A percentile compares a stretch with the other conserved stretches of the same genome.
phyloP scores from a whole-genome alignment of 2,797 vertebrate genomes.

The Arctocebus calabarensis region DNA sequence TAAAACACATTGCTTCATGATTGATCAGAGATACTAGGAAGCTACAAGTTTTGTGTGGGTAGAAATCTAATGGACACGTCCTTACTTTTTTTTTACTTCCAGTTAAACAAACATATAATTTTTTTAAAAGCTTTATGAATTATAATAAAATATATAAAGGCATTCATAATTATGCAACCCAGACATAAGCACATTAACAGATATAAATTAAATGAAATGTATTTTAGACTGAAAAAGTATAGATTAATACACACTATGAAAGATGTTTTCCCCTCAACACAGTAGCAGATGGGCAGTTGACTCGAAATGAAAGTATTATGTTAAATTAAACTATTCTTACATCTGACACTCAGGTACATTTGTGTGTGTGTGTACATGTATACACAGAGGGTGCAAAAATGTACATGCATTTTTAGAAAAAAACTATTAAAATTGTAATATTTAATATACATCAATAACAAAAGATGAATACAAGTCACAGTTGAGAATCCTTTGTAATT shows the following conservation, averaged over 20 bases:
- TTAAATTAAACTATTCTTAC: neutral
- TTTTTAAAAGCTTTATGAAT: neutral
- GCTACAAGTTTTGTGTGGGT: neutral
- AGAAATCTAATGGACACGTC: neutral
- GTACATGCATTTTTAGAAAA: too few species aligned
- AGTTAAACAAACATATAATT: neutral
- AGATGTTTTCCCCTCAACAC: neutral
- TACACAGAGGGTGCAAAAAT: too few species aligned
- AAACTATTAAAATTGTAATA: too few species aligned
- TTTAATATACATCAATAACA: too few species aligned
- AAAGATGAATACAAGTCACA: too few species aligned
- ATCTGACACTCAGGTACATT: neutral
- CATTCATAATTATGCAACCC: neutral
- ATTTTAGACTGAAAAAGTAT: conserved; percentile 26
- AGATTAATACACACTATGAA: neutral
- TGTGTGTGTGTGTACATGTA: neutral
- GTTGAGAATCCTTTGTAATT: too few species aligned
- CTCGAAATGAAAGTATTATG: conserved; percentile 14
- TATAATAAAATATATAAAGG: neutral
- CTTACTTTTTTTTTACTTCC: neutral
- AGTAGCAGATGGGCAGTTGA: neutral
- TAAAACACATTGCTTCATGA: conserved; percentile 46
- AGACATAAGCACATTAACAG: neutral
- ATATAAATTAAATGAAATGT: neutral
- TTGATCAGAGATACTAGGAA: conserved; percentile 21